Base-by-base conservation (phyloP, 2,888 invertebrate genomes). In the Geophilus truncorum region DNA sequence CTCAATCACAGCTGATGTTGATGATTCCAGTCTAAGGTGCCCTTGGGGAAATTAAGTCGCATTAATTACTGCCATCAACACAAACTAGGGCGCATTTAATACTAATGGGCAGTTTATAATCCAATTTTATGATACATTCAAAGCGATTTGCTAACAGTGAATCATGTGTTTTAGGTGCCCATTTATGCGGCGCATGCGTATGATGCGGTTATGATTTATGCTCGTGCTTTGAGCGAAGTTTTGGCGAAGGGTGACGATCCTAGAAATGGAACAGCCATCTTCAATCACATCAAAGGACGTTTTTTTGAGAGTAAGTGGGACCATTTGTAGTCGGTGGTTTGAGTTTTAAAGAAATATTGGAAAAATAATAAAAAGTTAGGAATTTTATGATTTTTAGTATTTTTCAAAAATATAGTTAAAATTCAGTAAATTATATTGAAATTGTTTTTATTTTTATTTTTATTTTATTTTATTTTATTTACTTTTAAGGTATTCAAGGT, bases 181-280 rank as follows among this genome's bases (percentile, higher is more conserved):
- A 93, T 96, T 84, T 95, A 95, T 87, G 97, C 97, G 81, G 96
- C 95, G 70, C 96, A 97, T 88, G 90, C 96, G 83, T 98, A 97
- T 87, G 98, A 98, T 88, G 95, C 98, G 0, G 94, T 98, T 51
- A 92, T 92, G 86, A 89, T 98, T 36, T 98, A 98, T 87, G 96
- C 97, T 25, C 90, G 90, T 83, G 97, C 97, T 0, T 89, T 97
- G 84, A 91, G 95, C 85, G 90, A 92, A 84, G 89, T 95, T 75
- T 82, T 96, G 81, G 85, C 86, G 10, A 88, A 90, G 81, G 84
- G 84, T 4, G 84, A 84, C 23, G 83, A 83, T 34, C 82, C 93
- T 12, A 91, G 90, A 82, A 94, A 98, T 87, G 98, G 98, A 80
- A 93, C 93, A 1, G 91, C 91, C 82, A 96, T 98, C 84, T 93